Percentiles rank a stretch among this genome's conserved stretches.
Conservation (phyloP, 2,888 invertebrate genomes). For the Melanophora roralis region DNA sequence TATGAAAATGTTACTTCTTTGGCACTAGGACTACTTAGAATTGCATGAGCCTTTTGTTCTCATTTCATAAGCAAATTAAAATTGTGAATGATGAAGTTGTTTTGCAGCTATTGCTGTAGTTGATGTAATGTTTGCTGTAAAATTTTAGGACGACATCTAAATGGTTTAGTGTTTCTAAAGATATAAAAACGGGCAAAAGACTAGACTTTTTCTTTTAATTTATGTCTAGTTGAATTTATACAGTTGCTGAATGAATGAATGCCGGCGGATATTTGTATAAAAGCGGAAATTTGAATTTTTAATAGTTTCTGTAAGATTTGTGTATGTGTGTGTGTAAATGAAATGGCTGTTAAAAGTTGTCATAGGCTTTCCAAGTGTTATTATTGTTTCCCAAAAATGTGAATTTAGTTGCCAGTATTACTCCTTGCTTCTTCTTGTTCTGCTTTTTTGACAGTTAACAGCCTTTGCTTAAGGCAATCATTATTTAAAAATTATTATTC, state of each 20-base stretch:
- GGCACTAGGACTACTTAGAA: background rate
- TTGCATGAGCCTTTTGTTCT: conserved; percentile 1
- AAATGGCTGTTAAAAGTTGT: background rate
- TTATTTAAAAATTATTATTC: conserved; percentile 61
- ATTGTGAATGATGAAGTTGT: conserved; percentile 44
- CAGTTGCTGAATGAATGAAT: background rate
- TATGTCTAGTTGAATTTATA: background rate
- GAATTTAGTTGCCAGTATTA: background rate
- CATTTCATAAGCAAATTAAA: conserved; percentile 51
- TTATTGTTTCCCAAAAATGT: conserved; percentile 4
- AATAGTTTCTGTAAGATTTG: conserved; percentile 21
- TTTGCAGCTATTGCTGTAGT: background rate
- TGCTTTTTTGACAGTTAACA: conserved; percentile 41
- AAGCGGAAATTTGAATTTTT: conserved; percentile 57
- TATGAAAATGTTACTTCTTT: background rate
- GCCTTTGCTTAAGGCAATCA: conserved; percentile 54
- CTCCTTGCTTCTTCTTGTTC: background rate
- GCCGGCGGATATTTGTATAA: conserved; percentile 27
- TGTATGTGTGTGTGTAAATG: background rate
- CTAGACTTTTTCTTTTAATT: conserved; percentile 21
- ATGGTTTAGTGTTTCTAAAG: conserved; percentile 22
- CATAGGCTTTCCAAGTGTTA: background rate
- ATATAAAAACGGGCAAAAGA: background rate
- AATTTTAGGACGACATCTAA: conserved; percentile 29
- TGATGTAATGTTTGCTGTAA: background rate